phyloP scores from a whole-genome alignment of 1,140 invertebrate species.

The Diabrotica virgifera region DNA sequence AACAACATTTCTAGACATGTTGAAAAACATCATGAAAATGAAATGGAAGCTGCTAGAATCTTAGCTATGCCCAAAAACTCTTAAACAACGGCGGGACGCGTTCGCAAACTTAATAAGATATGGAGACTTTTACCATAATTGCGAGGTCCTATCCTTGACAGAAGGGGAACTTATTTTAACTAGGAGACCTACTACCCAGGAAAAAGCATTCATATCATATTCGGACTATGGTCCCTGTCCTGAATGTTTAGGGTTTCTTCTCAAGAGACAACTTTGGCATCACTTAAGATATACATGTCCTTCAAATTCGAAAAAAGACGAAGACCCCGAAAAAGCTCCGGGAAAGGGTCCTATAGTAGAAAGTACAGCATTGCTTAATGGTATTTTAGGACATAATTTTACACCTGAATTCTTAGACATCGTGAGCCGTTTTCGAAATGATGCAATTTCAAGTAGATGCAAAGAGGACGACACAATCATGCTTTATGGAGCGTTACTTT shows the following conservation, averaged over 20 bases:
- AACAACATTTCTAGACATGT: constrained; percentile 10
- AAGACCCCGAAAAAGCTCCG: background rate
- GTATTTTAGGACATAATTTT: constrained; percentile 10
- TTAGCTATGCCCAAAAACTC: constrained; percentile 8
- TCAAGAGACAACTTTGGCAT: constrained; percentile 12
- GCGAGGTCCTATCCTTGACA: constrained; percentile 13
- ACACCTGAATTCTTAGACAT: constrained; percentile 10
- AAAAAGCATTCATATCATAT: constrained; percentile 11
- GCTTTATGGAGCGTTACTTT: constrained; percentile 3
- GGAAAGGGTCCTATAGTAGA: constrained; percentile 4
- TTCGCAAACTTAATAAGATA: constrained; percentile 5
- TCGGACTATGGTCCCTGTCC: constrained; percentile 14
- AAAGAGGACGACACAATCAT: constrained; percentile 4
- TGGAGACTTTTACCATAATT: too few species aligned
- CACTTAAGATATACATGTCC: constrained; percentile 12
- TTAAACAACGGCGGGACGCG: background rate
- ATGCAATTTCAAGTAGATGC: constrained; percentile 14
- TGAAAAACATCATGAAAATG: constrained; percentile 4
- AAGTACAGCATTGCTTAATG: constrained; percentile 14
- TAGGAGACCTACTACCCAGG: background rate
- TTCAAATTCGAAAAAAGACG: background rate
- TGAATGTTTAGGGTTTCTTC: constrained; percentile 4
- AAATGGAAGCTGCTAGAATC: constrained; percentile 13
- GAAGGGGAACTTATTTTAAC: constrained; percentile 3
- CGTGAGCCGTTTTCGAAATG: constrained; percentile 12